Base-by-base conservation (phyloP, 2,888 invertebrate species). In the Zhengitettix transpicula region DNA sequence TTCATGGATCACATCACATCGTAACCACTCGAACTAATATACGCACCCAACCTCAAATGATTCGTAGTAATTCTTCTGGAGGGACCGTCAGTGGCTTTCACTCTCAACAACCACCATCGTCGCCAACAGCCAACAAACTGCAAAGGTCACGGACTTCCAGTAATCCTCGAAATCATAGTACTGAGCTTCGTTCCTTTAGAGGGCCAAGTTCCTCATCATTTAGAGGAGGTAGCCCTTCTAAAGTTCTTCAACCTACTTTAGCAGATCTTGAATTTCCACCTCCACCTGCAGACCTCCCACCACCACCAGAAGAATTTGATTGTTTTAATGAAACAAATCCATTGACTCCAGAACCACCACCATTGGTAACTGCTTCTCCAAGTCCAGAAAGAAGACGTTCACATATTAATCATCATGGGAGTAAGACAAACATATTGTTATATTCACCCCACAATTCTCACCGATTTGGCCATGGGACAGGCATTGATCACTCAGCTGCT, bases 231-330 rank as follows among this genome's bases (percentile, higher is more conserved):
- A 86, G 84, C 70, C 87, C 88, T 9, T 85, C 84, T 60, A 74
- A 84, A 47, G 81, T 82, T 54, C 77, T 83, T 1, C 84, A 87
- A 63, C 89, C 89, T 0, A 81, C 83, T 0, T 74, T 89, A 62
- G 88, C 89, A 7, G 89, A 91, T 70, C 76, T 92, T 42, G 91
- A 92, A 71, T 91, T 91, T 73, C 91, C 91, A 1, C 91, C 91
- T 16, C 91, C 90, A 0, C 90, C 90, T 0, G 77, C 83, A 9
- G 88, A 87, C 68, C 73, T 87, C 57, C 88, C 88, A 1, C 89
- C 89, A 16, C 89, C 89, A 1, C 84, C 86, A 0, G 85, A 84
- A 68, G 84, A 84, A 60, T 75, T 78, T 66, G 73, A 74, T 56
- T 74, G 72, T 51, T 10, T 58, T 11, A 42, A 40, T 65, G 60